phyloP scores from a whole-genome alignment of 2,888 invertebrate species.

The Andricus quercusramuli region DNA sequence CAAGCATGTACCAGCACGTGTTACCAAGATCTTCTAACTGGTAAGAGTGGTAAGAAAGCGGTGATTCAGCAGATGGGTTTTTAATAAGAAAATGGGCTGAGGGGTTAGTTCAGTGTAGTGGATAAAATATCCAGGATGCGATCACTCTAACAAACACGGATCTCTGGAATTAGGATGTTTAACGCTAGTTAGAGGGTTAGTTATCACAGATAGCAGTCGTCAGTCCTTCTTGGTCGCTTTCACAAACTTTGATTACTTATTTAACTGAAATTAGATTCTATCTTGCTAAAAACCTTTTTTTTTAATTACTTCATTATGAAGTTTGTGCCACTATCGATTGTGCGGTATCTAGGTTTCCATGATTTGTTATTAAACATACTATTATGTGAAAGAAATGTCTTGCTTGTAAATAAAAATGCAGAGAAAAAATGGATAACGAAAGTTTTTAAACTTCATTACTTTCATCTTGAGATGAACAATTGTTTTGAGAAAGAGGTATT shows the following conservation, averaged over 20 bases:
- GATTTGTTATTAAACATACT: neutral
- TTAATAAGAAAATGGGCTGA: conserved; percentile 61
- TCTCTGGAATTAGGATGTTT: conserved; percentile 56
- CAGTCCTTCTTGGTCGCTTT: conserved; percentile 17
- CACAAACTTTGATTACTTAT: conserved; percentile 17
- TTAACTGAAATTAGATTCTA: neutral
- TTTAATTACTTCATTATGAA: neutral
- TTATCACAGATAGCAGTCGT: conserved; percentile 68
- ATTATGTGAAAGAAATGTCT: neutral
- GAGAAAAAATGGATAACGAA: neutral
- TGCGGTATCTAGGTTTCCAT: neutral
- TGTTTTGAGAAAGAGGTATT: too few relatives aligned
- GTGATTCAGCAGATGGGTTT: conserved; percentile 72
- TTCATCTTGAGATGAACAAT: too few relatives aligned
- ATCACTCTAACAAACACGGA: conserved; percentile 61
- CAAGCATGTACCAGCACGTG: conserved; percentile 74
- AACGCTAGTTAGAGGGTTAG: conserved; percentile 66
- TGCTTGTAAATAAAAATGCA: neutral
- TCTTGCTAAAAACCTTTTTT: neutral
- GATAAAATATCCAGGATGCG: conserved; percentile 60
- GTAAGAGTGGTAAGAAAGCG: conserved; percentile 71
- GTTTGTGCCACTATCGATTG: neutral
- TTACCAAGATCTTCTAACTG: conserved; percentile 69
- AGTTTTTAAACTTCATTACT: too few relatives aligned
- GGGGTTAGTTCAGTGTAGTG: conserved; percentile 52